Evolutionary conservation across 2,113 vertebrate genomes (phyloP).

Genomic region (Lagenorhynchus albirostris): DNA sequence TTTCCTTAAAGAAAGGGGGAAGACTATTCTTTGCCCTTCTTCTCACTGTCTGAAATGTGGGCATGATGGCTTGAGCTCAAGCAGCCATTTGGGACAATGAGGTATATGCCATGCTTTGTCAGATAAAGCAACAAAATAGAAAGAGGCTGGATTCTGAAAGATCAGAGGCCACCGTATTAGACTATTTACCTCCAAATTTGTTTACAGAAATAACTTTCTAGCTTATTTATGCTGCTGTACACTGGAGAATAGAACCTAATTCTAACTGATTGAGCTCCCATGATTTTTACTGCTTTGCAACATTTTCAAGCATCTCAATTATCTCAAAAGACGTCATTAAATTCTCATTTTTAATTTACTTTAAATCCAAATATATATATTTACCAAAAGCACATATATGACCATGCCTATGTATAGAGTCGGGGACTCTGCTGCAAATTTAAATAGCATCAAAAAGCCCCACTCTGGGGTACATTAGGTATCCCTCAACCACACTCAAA

Average conservation of each 20-base stretch:
- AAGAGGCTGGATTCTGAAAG: background rate
- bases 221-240: background rate
- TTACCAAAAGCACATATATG: background rate
- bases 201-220: background rate
- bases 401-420: background rate
- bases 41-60: background rate
- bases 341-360: background rate
- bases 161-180: background rate
- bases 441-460: background rate
- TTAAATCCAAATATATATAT: background rate
- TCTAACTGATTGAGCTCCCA: background rate
- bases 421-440: background rate
- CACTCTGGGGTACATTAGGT: background rate
- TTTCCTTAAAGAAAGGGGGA: background rate
- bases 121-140: background rate
- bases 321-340: background rate
- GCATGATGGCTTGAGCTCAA: background rate
- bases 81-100: background rate
- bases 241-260: background rate
- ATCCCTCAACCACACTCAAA: background rate
- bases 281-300: background rate
- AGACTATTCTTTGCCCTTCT: background rate
- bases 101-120: background rate
- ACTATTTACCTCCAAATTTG: background rate
- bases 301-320: background rate